Conservation (phyloP, 1,140 invertebrate genomes). For the Heliconius himera region DNA sequence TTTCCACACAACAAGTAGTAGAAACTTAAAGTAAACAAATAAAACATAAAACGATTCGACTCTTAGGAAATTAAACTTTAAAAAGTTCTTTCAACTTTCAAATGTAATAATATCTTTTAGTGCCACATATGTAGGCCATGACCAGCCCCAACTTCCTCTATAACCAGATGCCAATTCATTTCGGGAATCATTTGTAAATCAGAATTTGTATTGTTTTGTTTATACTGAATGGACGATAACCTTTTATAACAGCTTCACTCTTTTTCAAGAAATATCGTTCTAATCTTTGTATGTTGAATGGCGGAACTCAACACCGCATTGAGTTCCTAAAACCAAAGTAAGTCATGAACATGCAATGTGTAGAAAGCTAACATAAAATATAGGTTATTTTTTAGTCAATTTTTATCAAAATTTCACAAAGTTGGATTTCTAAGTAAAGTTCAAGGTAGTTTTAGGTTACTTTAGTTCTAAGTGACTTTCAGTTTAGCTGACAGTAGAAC, state of each 20-base stretch:
- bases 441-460: too few species aligned
- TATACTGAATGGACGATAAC: not conserved
- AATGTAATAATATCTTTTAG: slow-evolving; percentile 6
- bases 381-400: too few species aligned
- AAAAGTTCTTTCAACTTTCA: slow-evolving; percentile 11
- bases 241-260: not conserved
- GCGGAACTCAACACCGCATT: too few species aligned
- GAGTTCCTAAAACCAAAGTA: too few species aligned
- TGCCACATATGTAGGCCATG: not conserved
- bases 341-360: too few species aligned
- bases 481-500: too few species aligned
- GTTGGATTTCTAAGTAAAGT: too few species aligned
- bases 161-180: slow-evolving; percentile 2
- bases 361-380: too few species aligned
- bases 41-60: not conserved
- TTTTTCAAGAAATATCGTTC: too few species aligned
- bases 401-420: too few species aligned
- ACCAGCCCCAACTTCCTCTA: not conserved
- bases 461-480: too few species aligned
- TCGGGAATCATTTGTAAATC: not conserved
- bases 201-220: not conserved
- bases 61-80: not conserved
- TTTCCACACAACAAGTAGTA: not conserved
- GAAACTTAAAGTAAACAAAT: slow-evolving; percentile 16
- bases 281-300: too few species aligned